Evolutionary conservation across 2,113 vertebrate genomes (phyloP).

Genomic region (Platichthys flesus): DNA sequence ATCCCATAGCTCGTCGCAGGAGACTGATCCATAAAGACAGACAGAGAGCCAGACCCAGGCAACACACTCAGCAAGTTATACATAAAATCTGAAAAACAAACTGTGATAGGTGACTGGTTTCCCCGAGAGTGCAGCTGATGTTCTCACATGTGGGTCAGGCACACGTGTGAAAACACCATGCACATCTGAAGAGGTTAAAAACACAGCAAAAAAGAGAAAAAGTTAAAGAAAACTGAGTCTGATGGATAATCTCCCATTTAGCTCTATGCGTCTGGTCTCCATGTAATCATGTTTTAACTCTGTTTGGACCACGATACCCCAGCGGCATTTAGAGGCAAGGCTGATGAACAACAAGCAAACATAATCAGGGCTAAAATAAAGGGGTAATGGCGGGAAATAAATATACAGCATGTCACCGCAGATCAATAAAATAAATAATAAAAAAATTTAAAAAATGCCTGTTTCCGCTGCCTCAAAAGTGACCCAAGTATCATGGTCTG

Average conservation of each 20-base stretch:
- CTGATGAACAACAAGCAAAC: constrained; percentile 41
- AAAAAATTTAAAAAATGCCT: constrained; percentile 10
- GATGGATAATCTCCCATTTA: constrained; percentile 14
- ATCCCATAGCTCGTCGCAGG: constrained; percentile 57
- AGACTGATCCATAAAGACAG: constrained; percentile 59
- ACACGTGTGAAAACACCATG: constrained; percentile 13
- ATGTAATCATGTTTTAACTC: constrained; percentile 38
- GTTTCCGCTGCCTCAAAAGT: constrained; percentile 67
- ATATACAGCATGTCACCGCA: constrained; percentile 22
- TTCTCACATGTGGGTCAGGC: constrained; percentile 13
- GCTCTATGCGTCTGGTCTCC: constrained; percentile 62
- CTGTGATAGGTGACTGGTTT: constrained; percentile 20
- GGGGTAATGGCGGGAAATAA: constrained; percentile 18
- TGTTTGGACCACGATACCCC: constrained; percentile 59
- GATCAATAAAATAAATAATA: constrained; percentile 40
- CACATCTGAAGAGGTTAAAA: constrained; percentile 51
- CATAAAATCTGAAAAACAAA: constrained; percentile 40
- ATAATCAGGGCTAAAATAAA: constrained; percentile 32
- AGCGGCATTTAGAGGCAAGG: constrained; percentile 72
- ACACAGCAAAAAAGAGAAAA: constrained; percentile 50
- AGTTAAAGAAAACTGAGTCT: constrained; percentile 48
- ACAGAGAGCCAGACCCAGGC: constrained; percentile 61
- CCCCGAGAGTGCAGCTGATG: constrained; percentile 35
- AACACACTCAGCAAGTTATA: constrained; percentile 39
- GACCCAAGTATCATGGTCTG: constrained; percentile 58